A percentile compares a stretch with the other conserved stretches of the same genome.
Conservation (phyloP, 2,113 vertebrate genomes). For the Phrynosoma platyrhinos region DNA sequence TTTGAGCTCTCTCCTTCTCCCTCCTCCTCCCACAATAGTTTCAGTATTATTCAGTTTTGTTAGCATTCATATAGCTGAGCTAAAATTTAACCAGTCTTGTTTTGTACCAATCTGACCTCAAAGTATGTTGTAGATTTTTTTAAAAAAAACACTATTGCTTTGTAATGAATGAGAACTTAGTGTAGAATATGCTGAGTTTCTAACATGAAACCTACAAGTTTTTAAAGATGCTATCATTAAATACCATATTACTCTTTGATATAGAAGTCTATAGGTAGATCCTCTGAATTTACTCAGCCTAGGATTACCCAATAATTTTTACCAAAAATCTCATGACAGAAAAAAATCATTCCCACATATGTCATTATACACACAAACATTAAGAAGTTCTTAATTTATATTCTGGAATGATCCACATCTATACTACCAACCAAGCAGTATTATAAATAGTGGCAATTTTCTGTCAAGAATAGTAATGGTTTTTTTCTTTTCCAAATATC, state of each 20-base stretch:
- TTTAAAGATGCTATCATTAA: not conserved
- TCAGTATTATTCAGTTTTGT: conserved; percentile 34
- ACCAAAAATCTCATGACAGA: not conserved
- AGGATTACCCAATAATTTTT: not conserved
- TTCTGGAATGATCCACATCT: not conserved
- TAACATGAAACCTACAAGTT: not conserved
- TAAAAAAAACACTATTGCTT: conserved; percentile 22
- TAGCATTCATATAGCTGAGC: conserved; percentile 19
- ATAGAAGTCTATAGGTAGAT: not conserved
- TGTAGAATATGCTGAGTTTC: not conserved
- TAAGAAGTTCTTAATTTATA: not conserved
- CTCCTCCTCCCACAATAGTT: conserved; percentile 33
- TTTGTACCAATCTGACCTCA: conserved; percentile 36
- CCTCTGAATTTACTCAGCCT: not conserved
- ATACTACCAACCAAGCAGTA: not conserved
- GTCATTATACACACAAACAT: not conserved
- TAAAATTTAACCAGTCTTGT: conserved; percentile 20
- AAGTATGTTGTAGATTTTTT: not conserved
- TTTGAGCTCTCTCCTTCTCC: not conserved
- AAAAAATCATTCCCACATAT: not conserved
- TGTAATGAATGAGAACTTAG: not conserved
- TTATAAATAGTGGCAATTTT: not conserved
- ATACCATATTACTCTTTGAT: not conserved
- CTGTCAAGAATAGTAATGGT: not conserved
- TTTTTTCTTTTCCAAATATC: not conserved